Evolutionary conservation across 2,888 invertebrate genomes (phyloP), one percentile per base, ranked within the genome.

Genomic region (Synanthedon vespiformis): DNA sequence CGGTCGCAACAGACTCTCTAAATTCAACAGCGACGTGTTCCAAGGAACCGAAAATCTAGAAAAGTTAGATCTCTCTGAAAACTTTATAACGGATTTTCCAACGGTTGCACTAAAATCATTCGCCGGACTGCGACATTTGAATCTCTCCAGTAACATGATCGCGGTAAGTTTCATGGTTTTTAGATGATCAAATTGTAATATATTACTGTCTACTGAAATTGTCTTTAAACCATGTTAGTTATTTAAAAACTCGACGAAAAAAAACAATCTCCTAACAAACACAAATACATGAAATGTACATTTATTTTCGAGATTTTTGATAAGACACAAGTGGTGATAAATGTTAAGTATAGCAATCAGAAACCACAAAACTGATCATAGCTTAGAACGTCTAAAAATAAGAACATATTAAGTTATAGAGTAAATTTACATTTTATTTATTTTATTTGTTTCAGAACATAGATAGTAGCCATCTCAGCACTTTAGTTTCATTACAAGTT

Each of bases 11-110:
- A 90, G 93, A 58, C 88, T 96, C 13, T 90, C 90, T 8, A 92
- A 92, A 63, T 90, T 96, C 67, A 95, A 95, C 75, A 95, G 95
- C 72, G 94, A 95, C 69, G 92, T 94, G 52, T 95, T 96, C 66
- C 90, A 91, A 87, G 92, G 94, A 52, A 90, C 94, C 4, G 90
- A 91, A 54, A 92, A 92, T 63, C 84, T 97, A 56, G 91, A 93
- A 63, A 92, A 92, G 62, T 82, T 98, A 59, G 95, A 96, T 73
- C 84, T 98, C 27, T 94, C 95, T 0, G 92, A 94, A 67, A 97
- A 97, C 85, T 95, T 95, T 72, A 91, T 97, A 53, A 88, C 89
- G 1, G 93, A 94, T 70, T 94, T 95, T 68, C 96, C 96, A 3
- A 90, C 91, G 0, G 91, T 93, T 10, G 93, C 95, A 0, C 73